These are phyloP conservation scores for Gobionotothen gibberifrons DNA, from an alignment of 2,797 vertebrate genomes.

Conservation along the genomic window DNA sequence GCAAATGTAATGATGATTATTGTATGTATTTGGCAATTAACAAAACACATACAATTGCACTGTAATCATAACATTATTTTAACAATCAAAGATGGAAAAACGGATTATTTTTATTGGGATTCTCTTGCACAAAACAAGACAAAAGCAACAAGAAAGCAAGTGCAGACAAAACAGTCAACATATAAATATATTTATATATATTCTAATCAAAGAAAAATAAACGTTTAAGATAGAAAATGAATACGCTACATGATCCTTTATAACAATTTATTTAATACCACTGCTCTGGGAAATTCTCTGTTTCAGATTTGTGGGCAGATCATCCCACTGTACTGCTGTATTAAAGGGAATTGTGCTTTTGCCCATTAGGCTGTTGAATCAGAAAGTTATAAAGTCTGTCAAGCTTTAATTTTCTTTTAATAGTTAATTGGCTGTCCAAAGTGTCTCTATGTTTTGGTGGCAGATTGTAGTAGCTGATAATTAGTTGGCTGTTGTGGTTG, in stretches of 20 bases:
- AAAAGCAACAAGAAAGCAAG: background rate
- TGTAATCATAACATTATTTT: background rate
- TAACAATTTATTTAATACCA: no score
- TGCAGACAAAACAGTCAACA: background rate
- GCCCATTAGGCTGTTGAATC: no score
- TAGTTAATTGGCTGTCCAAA: conserved; percentile 18
- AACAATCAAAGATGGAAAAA: background rate
- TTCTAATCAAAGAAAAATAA: background rate
- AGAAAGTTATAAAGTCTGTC: no score
- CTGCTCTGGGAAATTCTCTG: no score
- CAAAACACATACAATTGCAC: background rate
- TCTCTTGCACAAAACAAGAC: background rate
- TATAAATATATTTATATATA: background rate
- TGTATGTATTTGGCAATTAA: background rate
- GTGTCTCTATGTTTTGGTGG: conserved; percentile 44
- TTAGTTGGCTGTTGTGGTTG: conserved; percentile 34
- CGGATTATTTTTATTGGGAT: background rate
- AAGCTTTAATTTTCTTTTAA: no score
- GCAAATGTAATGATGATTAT: no score
- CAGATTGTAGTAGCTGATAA: conserved; percentile 53
- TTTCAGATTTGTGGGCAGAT: no score
- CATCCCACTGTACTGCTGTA: no score
- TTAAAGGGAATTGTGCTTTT: no score
- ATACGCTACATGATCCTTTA: no score
- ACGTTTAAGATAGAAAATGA: no score